Conservation (phyloP, 1,140 invertebrate species). For the Drosophila ogumai region DNA sequence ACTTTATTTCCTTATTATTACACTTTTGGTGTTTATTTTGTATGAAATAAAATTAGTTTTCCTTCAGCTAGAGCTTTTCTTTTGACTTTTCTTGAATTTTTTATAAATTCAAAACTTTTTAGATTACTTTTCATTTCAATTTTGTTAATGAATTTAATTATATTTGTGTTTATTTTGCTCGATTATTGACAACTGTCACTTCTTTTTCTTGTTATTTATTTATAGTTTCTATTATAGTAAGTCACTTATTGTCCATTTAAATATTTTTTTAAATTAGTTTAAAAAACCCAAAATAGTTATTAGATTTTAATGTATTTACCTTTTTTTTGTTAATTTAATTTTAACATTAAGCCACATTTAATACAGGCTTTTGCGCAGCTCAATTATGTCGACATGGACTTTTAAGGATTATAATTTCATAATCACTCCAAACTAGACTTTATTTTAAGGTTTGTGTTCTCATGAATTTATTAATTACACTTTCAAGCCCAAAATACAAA, state of each 20-base stretch:
- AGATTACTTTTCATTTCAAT: neutral
- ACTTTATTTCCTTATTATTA: fast-evolving
- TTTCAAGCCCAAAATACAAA: neutral
- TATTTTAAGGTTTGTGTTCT: neutral
- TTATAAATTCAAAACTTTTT: neutral
- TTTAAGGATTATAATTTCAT: neutral
- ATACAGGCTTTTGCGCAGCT: neutral
- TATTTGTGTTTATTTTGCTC: neutral
- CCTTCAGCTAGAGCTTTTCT: neutral
- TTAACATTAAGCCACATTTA: neutral
- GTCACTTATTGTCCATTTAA: too few relatives aligned
- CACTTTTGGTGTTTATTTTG: neutral
- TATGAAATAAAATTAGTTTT: neutral
- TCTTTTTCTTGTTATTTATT: neutral
- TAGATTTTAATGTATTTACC: too few relatives aligned
- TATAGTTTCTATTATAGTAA: neutral
- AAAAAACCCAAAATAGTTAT: too few relatives aligned
- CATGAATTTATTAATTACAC: neutral
- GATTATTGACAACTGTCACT: neutral
- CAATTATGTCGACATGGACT: neutral
- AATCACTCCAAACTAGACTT: neutral
- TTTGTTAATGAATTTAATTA: neutral
- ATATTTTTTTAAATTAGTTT: too few relatives aligned
- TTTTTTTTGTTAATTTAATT: neutral
- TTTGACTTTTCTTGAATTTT: neutral